Evolutionary conservation across 2,113 vertebrate genomes (phyloP), one percentile per base, ranked within the genome.

Genomic region (Colossoma macropomum): DNA sequence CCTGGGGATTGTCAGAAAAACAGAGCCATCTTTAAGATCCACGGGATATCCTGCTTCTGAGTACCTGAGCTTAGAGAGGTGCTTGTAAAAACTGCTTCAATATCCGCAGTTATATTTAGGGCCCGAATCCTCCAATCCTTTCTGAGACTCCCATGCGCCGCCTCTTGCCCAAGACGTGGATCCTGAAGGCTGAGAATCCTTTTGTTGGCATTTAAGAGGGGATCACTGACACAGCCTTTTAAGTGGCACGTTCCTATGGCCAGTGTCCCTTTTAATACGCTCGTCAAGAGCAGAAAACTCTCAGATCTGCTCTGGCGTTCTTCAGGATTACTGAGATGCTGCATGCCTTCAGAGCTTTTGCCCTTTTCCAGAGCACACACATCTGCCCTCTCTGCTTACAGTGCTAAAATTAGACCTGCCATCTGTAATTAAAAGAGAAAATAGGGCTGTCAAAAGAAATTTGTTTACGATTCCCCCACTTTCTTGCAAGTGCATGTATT

Each of bases 391-490:
- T 88, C 79, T 77, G 86, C 90, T 16, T 50, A 86, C 84, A n/a
- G 54, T 41, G 88, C 87, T 91, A 92, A 90, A 94, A 86, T 92
- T 93, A 91, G 90, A 91, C 54, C 71, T 38, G 66, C 86, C 83
- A 85, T 91, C 91, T 93, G 90, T 90, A 93, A 93, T 93, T 91
- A 92, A 90, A 92, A 79, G 27, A 84, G 85, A 81, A 70, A 81
- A 32, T 28, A 11, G 48, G 56, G 27, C 70, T 13, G 38, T 41
- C n/a, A 16, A 12, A 75, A 59, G 23, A 60, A 27, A 63, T 69
- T 62, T 16, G 50, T 48, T 86, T 79, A 48, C 30, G 9, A 45
- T 74, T 82, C 10, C 41, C 41, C 41, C 9, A 6, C 10, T 1
- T 45, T 45, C 10, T 11, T 45, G 41, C 41, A 9, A 45, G 5